These are phyloP conservation scores for Pomacea maculata DNA, from an alignment of 1,140 invertebrate genomes.

Conservation along the genomic window DNA sequence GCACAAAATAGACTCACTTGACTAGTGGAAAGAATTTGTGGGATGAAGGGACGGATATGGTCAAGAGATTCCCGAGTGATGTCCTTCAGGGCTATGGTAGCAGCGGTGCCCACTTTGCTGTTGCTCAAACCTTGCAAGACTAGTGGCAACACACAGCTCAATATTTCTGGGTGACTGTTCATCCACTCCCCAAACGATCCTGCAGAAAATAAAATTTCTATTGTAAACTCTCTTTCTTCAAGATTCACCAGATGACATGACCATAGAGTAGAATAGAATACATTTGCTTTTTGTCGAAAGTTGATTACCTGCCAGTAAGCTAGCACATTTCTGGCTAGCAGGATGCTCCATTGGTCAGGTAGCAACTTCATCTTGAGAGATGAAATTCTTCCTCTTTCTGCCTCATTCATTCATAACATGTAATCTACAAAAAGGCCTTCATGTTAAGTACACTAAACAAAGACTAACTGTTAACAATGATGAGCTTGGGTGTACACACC, in stretches of 20 bases:
- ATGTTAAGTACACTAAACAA: neutral
- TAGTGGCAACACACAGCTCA: constrained; percentile 71
- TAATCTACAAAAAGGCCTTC: neutral
- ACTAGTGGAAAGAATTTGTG: constrained; percentile 74
- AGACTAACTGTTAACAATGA: neutral
- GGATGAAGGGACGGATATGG: constrained; percentile 77
- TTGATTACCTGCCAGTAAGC: no score
- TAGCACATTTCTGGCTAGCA: no score
- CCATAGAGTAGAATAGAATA: no score
- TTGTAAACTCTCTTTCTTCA: no score
- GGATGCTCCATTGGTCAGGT: neutral
- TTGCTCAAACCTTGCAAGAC: constrained; percentile 76
- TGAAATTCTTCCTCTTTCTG: neutral
- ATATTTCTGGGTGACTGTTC: constrained; percentile 71
- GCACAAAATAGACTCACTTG: constrained; percentile 57
- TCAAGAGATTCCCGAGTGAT: constrained; percentile 81
- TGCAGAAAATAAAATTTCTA: constrained; percentile 22
- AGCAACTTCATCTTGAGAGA: neutral
- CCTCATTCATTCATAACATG: neutral
- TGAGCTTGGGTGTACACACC: constrained; percentile 65
- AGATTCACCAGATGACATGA: no score
- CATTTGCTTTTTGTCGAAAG: no score
- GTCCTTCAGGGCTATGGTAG: constrained; percentile 88
- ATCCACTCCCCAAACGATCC: constrained; percentile 87
- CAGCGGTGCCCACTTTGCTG: constrained; percentile 76